These are phyloP conservation scores for Peromyscus melanophrys DNA, from an alignment of 2,797 vertebrate species.

Conservation along the genomic window DNA sequence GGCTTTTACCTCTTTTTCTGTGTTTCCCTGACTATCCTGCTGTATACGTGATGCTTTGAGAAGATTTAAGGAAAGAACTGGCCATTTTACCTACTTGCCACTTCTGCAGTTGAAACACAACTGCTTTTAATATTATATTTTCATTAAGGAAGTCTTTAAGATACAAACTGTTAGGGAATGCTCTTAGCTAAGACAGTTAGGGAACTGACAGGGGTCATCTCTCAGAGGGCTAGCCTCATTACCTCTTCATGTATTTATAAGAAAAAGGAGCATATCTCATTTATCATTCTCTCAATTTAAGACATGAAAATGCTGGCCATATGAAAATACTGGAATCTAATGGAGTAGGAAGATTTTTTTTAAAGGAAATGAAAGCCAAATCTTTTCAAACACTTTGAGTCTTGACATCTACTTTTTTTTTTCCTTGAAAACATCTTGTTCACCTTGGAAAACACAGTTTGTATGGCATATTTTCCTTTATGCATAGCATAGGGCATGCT, in stretches of 20 bases:
- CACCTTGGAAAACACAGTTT: neutral
- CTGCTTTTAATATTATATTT: conserved; percentile 51
- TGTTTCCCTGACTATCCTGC: neutral
- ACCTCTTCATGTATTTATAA: conserved; percentile 41
- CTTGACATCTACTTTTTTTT: conserved; percentile 4
- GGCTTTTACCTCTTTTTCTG: neutral
- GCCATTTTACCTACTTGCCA: neutral
- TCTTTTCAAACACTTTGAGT: neutral
- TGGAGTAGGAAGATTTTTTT: neutral
- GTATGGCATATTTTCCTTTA: neutral
- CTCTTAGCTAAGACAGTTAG: neutral
- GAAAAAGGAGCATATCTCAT: conserved; percentile 9
- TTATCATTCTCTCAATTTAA: conserved; percentile 45
- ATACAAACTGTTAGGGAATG: neutral
- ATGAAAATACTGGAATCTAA: conserved; percentile 13
- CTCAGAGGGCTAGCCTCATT: neutral
- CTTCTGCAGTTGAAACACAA: conserved; percentile 3
- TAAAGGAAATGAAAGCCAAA: neutral
- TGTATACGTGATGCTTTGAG: neutral
- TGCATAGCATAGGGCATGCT: neutral
- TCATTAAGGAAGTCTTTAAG: neutral
- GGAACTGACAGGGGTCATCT: neutral
- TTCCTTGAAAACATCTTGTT: conserved; percentile 15
- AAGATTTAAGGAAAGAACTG: neutral
- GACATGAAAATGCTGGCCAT: neutral